A percentile compares a stretch with the other conserved stretches of the same genome.
Evolutionary conservation across 2,888 invertebrate species (phyloP).

Genomic region (Synanthedon myopaeformis): DNA sequence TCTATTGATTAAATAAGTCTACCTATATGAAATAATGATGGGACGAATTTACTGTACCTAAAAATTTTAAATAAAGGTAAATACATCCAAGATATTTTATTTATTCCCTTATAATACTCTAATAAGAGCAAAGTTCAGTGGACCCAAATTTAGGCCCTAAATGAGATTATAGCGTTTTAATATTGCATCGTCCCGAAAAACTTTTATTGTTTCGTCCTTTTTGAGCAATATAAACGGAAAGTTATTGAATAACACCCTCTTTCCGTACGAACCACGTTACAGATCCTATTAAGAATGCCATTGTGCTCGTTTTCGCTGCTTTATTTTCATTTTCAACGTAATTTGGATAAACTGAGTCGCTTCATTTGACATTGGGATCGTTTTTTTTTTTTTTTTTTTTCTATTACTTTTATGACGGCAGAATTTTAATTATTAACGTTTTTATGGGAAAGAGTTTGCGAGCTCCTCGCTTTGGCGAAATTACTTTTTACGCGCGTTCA

Average conservation of each 20-base stretch:
- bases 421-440: constrained; percentile 11
- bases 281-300: constrained; percentile 46
- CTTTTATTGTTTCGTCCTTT: constrained; percentile 56
- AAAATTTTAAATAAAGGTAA: no score
- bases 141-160: constrained; percentile 34
- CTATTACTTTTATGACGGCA: constrained; percentile 37
- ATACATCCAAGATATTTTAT: no score
- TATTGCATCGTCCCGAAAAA: constrained; percentile 48
- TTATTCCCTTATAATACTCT: constrained; percentile 12
- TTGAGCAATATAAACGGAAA: constrained; percentile 46
- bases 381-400: constrained; percentile 30
- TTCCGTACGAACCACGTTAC: constrained; percentile 39
- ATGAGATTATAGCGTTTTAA: constrained; percentile 61
- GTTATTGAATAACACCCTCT: constrained; percentile 49
- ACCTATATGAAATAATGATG: no score
- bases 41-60: no score
- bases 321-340: constrained; percentile 46
- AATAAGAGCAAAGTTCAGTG: constrained; percentile 47
- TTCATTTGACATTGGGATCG: constrained; percentile 41
- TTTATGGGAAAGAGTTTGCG: not conserved
- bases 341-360: constrained; percentile 46
- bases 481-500: not conserved
- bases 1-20: no score
- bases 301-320: constrained; percentile 43
- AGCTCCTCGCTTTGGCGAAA: not conserved